Evolutionary conservation across 2,888 invertebrate species (phyloP).

Genomic region (Abscondita cerata): DNA sequence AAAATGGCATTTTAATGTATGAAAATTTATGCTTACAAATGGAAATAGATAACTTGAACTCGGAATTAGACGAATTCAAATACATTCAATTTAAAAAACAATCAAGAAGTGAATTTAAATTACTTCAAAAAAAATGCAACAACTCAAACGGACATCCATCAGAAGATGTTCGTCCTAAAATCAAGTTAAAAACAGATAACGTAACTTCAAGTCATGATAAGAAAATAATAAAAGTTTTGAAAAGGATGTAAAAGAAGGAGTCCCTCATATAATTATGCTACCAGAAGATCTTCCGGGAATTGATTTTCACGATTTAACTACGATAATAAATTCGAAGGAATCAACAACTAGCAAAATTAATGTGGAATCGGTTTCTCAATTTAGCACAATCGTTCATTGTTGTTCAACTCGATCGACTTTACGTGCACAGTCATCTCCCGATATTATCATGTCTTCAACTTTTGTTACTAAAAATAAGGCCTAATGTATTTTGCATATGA

Average conservation of each 20-base stretch:
- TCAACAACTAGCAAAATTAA: neutral
- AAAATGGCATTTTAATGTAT: constrained; percentile 56
- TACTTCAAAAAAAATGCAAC: constrained; percentile 16
- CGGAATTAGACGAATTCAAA: constrained; percentile 48
- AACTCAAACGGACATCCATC: constrained; percentile 23
- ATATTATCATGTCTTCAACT: constrained; percentile 39
- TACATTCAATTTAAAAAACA: constrained; percentile 47
- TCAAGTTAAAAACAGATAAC: neutral
- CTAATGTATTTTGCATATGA: constrained; percentile 23
- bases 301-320: too few species aligned
- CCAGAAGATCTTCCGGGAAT: constrained; percentile 27
- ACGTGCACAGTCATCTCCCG: constrained; percentile 42
- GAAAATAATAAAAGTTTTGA: constrained; percentile 47
- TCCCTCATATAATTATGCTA: constrained; percentile 45
- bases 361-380: neutral
- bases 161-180: neutral
- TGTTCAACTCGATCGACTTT: constrained; percentile 26
- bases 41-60: constrained; percentile 51
- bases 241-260: constrained; percentile 38
- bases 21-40: constrained; percentile 56
- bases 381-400: neutral
- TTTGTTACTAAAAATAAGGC: constrained; percentile 31
- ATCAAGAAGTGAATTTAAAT: constrained; percentile 49
- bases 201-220: neutral
- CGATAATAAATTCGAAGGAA: neutral